Evolutionary conservation across 2,797 vertebrate genomes (phyloP).

Genomic region (Chelon labrosus): DNA sequence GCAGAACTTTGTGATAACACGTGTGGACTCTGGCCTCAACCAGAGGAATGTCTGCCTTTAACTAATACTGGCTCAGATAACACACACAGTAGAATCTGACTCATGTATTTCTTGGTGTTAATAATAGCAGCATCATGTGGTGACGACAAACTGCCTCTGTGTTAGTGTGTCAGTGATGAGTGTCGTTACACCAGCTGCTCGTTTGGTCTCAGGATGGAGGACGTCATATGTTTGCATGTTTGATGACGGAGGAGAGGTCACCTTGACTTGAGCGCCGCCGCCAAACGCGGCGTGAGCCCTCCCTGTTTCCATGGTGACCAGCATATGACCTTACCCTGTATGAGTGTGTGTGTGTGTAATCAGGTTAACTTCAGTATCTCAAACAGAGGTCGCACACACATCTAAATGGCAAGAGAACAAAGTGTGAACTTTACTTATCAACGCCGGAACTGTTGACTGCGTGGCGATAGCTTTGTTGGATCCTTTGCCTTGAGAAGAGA

Average conservation of each 20-base stretch:
- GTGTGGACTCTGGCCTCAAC: slow-evolving; percentile 7
- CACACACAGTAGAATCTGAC: too few species aligned
- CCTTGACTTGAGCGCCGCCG: slow-evolving; percentile 40
- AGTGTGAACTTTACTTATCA: slow-evolving; percentile 31
- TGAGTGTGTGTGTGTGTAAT: slow-evolving; percentile 20
- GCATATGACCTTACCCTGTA: slow-evolving; percentile 24
- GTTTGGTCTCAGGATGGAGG: background rate
- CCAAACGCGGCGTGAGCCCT: slow-evolving; percentile 23
- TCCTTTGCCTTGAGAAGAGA: too few species aligned
- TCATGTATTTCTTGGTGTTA: too few species aligned
- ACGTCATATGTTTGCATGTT: background rate
- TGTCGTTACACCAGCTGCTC: slow-evolving; percentile 23
- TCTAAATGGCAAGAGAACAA: background rate
- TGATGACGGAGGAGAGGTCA: slow-evolving; percentile 36
- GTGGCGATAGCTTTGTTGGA: background rate
- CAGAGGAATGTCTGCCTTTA: background rate
- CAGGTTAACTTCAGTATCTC: slow-evolving; percentile 41
- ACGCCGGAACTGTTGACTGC: background rate
- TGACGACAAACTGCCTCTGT: background rate
- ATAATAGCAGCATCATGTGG: background rate
- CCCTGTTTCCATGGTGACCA: slow-evolving; percentile 39
- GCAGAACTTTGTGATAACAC: background rate
- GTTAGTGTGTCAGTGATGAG: slow-evolving; percentile 22
- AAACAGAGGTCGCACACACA: slow-evolving; percentile 12
- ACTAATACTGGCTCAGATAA: background rate